Evolutionary conservation across 2,888 invertebrate genomes (phyloP).

Genomic region (Dryobota labecula): DNA sequence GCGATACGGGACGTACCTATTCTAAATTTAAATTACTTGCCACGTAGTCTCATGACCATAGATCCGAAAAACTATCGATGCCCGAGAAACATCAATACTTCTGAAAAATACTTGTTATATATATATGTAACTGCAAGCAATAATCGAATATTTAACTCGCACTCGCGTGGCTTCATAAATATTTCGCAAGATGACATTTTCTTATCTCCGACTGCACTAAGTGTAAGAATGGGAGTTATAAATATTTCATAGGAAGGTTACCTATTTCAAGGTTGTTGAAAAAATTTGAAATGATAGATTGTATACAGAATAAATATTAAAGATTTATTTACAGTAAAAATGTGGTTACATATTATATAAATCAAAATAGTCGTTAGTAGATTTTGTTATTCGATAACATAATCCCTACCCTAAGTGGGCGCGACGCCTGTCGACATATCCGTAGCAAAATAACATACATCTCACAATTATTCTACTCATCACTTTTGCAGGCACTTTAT

Average conservation of each 20-base stretch:
- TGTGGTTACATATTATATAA: constrained; percentile 2
- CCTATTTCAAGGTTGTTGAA: background rate
- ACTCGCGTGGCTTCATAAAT: background rate
- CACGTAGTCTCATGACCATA: background rate
- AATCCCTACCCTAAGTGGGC: background rate
- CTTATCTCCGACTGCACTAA: background rate
- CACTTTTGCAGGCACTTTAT: constrained; percentile 50
- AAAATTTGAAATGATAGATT: constrained; percentile 8
- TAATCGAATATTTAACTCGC: background rate
- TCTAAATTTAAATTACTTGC: background rate
- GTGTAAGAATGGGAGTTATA: background rate
- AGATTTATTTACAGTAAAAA: constrained; percentile 8
- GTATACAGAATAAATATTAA: constrained; percentile 19
- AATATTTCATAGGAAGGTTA: background rate
- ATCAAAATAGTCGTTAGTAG: constrained; percentile 9
- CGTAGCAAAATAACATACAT: constrained; percentile 1
- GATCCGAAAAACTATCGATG: background rate
- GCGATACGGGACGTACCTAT: background rate
- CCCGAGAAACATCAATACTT: background rate
- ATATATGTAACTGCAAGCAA: background rate
- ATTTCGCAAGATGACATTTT: background rate
- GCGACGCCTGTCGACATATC: constrained; percentile 3
- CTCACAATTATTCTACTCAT: constrained; percentile 23
- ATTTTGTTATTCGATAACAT: constrained; percentile 17
- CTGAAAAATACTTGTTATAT: background rate